phyloP scores from a whole-genome alignment of 2,113 vertebrate genomes.

The Oostethus manadensis region DNA sequence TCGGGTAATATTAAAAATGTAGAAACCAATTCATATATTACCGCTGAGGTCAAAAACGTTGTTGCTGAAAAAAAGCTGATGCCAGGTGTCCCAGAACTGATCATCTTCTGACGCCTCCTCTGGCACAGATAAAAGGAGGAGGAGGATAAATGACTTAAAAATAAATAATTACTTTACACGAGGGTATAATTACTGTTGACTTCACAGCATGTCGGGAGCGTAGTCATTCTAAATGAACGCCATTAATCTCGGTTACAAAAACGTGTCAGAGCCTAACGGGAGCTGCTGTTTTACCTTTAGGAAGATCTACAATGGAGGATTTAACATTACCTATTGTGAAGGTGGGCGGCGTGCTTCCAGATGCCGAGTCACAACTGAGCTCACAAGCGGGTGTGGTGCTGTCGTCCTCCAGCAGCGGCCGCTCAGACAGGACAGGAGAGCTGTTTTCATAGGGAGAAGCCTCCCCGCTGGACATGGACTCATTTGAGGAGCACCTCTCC shows the following conservation, averaged over 20 bases:
- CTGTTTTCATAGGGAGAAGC: constrained; percentile 97
- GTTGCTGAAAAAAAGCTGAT: constrained; percentile 77
- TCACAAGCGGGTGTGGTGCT: background rate
- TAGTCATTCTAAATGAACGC: background rate
- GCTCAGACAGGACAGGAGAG: constrained; percentile 85
- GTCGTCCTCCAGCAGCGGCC: constrained; percentile 48
- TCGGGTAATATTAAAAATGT: background rate
- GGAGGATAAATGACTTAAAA: constrained; percentile 17
- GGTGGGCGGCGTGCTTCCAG: background rate
- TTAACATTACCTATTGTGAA: background rate
- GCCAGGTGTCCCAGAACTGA: constrained; percentile 85
- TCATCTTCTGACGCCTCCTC: constrained; percentile 67
- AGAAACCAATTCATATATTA: constrained; percentile 32
- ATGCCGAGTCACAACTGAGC: background rate
- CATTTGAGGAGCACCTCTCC: constrained; percentile 82
- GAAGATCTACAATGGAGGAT: background rate
- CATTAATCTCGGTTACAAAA: constrained; percentile 1
- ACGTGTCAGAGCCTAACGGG: constrained; percentile 1
- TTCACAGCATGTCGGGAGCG: background rate
- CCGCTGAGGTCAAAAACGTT: constrained; percentile 76
- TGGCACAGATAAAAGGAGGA: constrained; percentile 39
- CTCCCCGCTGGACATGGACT: constrained; percentile 90
- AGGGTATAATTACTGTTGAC: constrained; percentile 1
- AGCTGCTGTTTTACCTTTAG: background rate
- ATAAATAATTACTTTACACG: background rate